phyloP scores from a whole-genome alignment of 2,888 invertebrate genomes.

The Coleophora flavipennella region DNA sequence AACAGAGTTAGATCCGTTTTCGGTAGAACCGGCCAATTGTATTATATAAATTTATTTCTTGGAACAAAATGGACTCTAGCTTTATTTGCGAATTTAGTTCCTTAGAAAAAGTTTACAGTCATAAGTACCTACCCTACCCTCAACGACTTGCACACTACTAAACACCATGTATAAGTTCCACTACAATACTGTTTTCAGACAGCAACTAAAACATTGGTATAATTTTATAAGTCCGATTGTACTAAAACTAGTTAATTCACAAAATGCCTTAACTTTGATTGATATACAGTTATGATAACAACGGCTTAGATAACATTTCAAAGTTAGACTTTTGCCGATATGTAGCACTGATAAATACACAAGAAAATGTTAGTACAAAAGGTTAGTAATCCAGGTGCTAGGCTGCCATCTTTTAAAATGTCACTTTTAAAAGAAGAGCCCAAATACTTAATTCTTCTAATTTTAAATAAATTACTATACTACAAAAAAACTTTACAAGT shows the following conservation, averaged over 20 bases:
- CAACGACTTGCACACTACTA: too few species aligned
- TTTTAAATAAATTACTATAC: conserved; percentile 66
- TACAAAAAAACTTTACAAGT: conserved; percentile 61
- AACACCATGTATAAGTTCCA: conserved; percentile 21
- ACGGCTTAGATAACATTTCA: conserved; percentile 29
- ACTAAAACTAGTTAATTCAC: conserved; percentile 27
- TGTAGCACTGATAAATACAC: conserved; percentile 25
- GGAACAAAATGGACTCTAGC: too few species aligned
- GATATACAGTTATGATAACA: conserved; percentile 25
- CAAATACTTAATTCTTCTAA: conserved; percentile 32
- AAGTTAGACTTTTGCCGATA: conserved; percentile 63
- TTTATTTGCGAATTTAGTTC: too few species aligned
- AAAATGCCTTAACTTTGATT: conserved; percentile 65
- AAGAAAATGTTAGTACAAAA: conserved; percentile 37
- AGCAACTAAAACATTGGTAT: conserved; percentile 41
- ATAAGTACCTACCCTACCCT: too few species aligned
- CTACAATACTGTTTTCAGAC: conserved; percentile 27
- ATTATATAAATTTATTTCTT: too few species aligned
- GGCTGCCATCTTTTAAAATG: conserved; percentile 60
- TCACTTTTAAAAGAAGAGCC: conserved; percentile 64
- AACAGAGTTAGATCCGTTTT: too few species aligned
- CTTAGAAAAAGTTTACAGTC: too few species aligned
- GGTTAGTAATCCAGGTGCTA: conserved; percentile 41
- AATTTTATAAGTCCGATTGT: conserved; percentile 5
- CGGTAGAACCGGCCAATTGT: too few species aligned